These are phyloP conservation scores for Bombus pyrosoma DNA, from an alignment of 1,140 invertebrate species.

Conservation along the genomic window DNA sequence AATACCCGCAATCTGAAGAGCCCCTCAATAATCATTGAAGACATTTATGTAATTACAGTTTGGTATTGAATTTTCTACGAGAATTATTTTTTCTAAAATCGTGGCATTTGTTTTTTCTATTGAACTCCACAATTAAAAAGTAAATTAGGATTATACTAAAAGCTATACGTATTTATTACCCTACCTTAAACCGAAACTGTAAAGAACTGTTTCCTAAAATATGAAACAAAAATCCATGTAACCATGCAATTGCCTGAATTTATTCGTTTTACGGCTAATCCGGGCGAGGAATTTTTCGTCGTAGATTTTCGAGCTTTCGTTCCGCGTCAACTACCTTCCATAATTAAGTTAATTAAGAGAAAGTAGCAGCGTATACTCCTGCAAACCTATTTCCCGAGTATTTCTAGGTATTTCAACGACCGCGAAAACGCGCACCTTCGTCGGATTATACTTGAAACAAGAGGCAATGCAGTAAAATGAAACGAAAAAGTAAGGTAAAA, in stretches of 20 bases:
- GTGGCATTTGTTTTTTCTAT: too few species aligned
- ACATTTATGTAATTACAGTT: too few species aligned
- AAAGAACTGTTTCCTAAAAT: neutral
- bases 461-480: neutral
- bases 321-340: neutral
- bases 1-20: too few species aligned
- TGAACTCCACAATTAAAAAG: too few species aligned
- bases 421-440: too few species aligned
- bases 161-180: neutral
- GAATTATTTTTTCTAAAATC: too few species aligned
- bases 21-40: too few species aligned
- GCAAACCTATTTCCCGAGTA: neutral
- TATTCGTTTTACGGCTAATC: neutral
- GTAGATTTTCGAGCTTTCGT: neutral
- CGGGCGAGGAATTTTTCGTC: neutral
- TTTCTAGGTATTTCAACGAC: neutral
- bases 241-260: too few species aligned
- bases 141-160: too few species aligned
- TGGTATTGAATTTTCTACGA: too few species aligned
- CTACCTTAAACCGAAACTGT: neutral
- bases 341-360: slow-evolving; percentile 9
- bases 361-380: neutral
- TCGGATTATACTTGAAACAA: neutral
- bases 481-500: neutral
- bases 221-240: neutral